Evolutionary conservation across 2,797 vertebrate genomes (phyloP), one percentile per base, ranked within the genome.

Genomic region (Calcarius lapponicus): DNA sequence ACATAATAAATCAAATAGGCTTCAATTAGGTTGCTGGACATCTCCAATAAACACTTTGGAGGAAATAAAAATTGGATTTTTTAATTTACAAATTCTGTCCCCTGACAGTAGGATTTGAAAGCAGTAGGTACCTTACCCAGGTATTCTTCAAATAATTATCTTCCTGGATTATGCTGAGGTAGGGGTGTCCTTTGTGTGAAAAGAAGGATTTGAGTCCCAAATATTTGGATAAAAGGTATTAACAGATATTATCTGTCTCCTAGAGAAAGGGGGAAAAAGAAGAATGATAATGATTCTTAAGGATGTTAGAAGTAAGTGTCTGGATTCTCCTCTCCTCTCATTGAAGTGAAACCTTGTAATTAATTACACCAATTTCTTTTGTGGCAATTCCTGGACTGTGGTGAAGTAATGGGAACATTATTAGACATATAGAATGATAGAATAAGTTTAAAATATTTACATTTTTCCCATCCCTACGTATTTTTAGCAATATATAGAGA

Each of bases 211-310:
- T 48, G 14, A 69, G 8, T 42, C 60, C 48, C 19, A 66, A 75
- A n/a, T 73, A n/a, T 88, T 76, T 54, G 66, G 12, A 32, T 72
- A 72, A 69, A 88, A 75, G 15, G 6, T 36, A 24, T 60, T 67
- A 40, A 50, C 25, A 64, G 34, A 11, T 53, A 47, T 24, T 62
- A 9, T 36, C 42, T 80, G 12, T 10, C 17, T 43, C 20, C 4
- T 7, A 57, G 17, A 48, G 9, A 61, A 71, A 10, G 22, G 5
- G 1, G 5, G 12, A 4, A 2, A 2, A 4, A 28, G 15, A 19
- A 72, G 32, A 65, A n/a, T 26, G 36, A 14, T 26, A 60, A 14
- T 28, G 67, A 21, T 34, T 10, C 6, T 69, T 65, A 6, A 40
- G 11, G 7, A 6, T 58, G 7, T n/a, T 75, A 54, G 40, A 91